Evolutionary conservation across 2,888 invertebrate species (phyloP).

Genomic region (Platerodrilus igneus): DNA sequence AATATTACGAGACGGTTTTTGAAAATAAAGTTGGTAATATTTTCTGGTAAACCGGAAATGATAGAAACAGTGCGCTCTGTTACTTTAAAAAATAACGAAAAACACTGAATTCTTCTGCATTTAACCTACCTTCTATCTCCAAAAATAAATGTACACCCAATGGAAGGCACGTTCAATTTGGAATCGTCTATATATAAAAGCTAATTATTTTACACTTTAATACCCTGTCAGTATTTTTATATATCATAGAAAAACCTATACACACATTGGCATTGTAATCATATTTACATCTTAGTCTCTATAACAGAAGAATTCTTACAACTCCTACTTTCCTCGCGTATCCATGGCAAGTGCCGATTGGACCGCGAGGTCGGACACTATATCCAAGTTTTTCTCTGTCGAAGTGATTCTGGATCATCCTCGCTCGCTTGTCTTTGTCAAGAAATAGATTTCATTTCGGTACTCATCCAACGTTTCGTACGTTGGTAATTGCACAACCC

Average conservation of each 20-base stretch:
- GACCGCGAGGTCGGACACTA: constrained; percentile 42
- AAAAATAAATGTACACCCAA: too few species aligned
- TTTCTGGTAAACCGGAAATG: too few species aligned
- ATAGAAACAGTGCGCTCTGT: too few species aligned
- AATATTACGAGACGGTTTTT: too few species aligned
- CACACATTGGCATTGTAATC: constrained; percentile 1
- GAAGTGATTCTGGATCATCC: constrained; percentile 27
- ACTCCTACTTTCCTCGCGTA: constrained; percentile 31
- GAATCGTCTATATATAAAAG: too few species aligned
- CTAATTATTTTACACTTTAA: constrained; percentile 13
- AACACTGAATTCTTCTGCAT: too few species aligned
- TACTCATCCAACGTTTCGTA: constrained; percentile 33
- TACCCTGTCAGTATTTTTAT: constrained; percentile 18
- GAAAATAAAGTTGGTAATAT: too few species aligned
- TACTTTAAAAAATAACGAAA: too few species aligned
- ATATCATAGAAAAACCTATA: constrained; percentile 6
- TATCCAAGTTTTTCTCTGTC: constrained; percentile 40
- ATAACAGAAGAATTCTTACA: constrained; percentile 20
- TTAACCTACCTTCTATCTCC: too few species aligned
- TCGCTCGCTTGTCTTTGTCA: constrained; percentile 34
- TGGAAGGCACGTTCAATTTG: too few species aligned
- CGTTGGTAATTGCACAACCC: constrained; percentile 30
- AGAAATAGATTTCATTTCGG: constrained; percentile 37
- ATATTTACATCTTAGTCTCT: constrained; percentile 28
- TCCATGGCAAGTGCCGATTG: constrained; percentile 30